phyloP scores from a whole-genome alignment of 2,797 vertebrate genomes.

The Darevskia mixta region DNA sequence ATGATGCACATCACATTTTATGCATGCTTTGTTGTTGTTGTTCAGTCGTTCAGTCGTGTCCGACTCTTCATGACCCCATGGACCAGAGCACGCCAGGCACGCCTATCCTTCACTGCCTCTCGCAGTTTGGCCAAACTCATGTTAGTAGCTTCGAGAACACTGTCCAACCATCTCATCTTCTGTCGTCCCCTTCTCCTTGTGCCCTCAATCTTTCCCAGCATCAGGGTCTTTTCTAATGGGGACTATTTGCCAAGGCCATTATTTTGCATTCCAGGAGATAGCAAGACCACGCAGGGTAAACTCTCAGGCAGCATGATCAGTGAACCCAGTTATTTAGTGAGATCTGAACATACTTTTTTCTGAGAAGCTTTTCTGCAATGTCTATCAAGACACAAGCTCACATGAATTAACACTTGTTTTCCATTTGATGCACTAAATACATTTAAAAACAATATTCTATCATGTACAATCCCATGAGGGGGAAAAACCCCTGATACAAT shows the following conservation, averaged over 20 bases:
- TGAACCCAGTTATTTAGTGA: constrained; percentile 52
- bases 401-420: neutral
- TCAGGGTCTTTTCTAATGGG: too few relatives aligned
- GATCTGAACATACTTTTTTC: constrained; percentile 40
- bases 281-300: constrained; percentile 26
- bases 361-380: constrained; percentile 7
- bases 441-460: neutral
- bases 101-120: too few relatives aligned
- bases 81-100: too few relatives aligned
- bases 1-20: constrained; percentile 41
- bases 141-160: too few relatives aligned
- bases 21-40: too few relatives aligned
- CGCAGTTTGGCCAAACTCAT: too few relatives aligned
- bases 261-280: constrained; percentile 43
- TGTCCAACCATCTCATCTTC: too few relatives aligned
- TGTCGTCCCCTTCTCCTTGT: too few relatives aligned
- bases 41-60: too few relatives aligned
- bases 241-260: constrained; percentile 42
- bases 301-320: constrained; percentile 41
- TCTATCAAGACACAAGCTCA: constrained; percentile 33
- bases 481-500: neutral
- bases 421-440: neutral
- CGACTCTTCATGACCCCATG: too few relatives aligned
- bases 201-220: too few relatives aligned
- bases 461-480: neutral